These are phyloP conservation scores for Seladonia tumulorum DNA, from an alignment of 2,888 invertebrate species.

Conservation along the genomic window DNA sequence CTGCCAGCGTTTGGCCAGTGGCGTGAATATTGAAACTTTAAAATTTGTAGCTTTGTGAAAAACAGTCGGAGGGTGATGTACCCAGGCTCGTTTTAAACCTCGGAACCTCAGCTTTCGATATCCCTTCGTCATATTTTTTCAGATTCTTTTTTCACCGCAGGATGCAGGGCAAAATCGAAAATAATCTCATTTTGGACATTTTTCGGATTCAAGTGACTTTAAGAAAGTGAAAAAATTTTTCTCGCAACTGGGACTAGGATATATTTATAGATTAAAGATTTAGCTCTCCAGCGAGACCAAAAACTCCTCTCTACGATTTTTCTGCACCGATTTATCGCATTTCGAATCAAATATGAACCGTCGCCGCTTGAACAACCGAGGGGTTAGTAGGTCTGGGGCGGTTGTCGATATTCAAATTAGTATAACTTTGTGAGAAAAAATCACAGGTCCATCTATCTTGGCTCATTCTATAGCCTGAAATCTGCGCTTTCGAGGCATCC, in stretches of 20 bases:
- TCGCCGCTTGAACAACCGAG: not conserved
- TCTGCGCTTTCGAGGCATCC: accelerated
- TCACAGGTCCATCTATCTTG: not conserved
- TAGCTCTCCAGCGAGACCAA: not conserved
- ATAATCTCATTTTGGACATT: not conserved
- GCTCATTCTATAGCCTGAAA: not conserved
- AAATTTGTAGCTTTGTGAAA: not conserved
- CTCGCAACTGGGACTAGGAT: not conserved
- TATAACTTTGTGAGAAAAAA: not conserved
- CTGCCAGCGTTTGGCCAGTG: no score
- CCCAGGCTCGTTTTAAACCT: not conserved
- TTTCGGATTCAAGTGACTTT: not conserved
- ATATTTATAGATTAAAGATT: not conserved
- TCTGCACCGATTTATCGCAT: not conserved
- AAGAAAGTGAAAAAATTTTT: not conserved
- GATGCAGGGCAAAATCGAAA: not conserved
- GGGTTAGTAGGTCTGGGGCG: not conserved
- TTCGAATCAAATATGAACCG: not conserved
- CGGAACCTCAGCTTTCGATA: not conserved
- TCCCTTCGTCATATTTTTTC: no score
- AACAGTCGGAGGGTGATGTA: not conserved
- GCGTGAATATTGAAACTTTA: not conserved
- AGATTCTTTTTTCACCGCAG: not conserved
- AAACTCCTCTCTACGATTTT: not conserved
- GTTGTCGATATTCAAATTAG: not conserved